A percentile compares a stretch with the other conserved stretches of the same genome.
Evolutionary conservation across 1,140 invertebrate species (phyloP).

Genomic region (Diabrotica undecimpunctata): DNA sequence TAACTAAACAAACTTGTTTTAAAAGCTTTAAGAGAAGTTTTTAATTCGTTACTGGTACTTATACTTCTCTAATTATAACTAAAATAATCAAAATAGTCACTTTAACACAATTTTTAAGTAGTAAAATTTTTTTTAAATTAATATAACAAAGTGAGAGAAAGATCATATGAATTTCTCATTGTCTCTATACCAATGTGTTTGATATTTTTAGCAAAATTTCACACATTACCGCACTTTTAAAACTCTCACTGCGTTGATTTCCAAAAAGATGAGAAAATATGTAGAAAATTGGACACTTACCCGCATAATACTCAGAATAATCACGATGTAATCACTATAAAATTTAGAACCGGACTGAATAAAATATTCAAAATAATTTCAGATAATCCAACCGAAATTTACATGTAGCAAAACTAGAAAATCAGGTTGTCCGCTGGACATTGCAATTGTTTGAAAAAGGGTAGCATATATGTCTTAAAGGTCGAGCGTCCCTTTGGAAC

Average conservation of each 20-base stretch:
- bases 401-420: slow-evolving; percentile 34
- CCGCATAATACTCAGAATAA: slow-evolving; percentile 13
- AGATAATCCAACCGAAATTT: slow-evolving; percentile 27
- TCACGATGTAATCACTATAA: slow-evolving; percentile 29
- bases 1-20: no score
- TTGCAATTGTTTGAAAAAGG: slow-evolving; percentile 35
- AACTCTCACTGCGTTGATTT: not conserved
- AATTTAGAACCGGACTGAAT: slow-evolving; percentile 36
- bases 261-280: not conserved
- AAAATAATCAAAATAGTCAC: no score
- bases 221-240: no score
- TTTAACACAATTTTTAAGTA: no score
- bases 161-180: no score
- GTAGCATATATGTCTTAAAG: slow-evolving; percentile 15
- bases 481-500: not conserved
- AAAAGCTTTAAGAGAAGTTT: no score
- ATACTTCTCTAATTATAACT: no score
- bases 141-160: no score
- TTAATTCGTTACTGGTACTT: no score
- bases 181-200: no score
- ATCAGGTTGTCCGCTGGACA: slow-evolving; percentile 35
- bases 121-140: no score
- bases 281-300: not conserved
- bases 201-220: no score
- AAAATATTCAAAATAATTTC: slow-evolving; percentile 23